Conservation (phyloP, 2,888 invertebrate species). For the Acronicta aceris region DNA sequence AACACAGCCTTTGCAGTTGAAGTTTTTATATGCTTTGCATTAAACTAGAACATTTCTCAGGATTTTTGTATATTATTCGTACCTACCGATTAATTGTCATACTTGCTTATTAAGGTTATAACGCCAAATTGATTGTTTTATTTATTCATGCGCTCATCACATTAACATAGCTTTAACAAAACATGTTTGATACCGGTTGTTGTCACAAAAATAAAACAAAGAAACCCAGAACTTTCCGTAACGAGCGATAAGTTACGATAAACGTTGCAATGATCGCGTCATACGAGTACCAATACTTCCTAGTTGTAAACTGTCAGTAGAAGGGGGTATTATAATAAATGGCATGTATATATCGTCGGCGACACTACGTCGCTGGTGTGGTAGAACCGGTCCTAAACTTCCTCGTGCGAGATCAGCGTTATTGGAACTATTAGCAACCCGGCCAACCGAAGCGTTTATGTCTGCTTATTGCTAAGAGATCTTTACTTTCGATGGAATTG, state of each 20-base stretch:
- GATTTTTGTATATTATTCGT: constrained; percentile 33
- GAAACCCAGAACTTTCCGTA: constrained; percentile 61
- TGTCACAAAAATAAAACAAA: constrained; percentile 56
- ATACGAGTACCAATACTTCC: constrained; percentile 70
- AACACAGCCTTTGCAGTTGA: constrained; percentile 53
- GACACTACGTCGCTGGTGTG: constrained; percentile 70
- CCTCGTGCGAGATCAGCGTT: constrained; percentile 79
- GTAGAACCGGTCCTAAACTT: constrained; percentile 79
- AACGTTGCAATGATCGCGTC: constrained; percentile 68
- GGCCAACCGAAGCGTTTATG: constrained; percentile 55
- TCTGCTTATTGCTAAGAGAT: constrained; percentile 47
- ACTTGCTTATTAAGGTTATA: constrained; percentile 22
- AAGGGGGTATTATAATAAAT: constrained; percentile 81
- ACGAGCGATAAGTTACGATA: constrained; percentile 63
- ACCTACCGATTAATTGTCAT: constrained; percentile 11
- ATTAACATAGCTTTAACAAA: constrained; percentile 45
- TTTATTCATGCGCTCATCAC: constrained; percentile 40
- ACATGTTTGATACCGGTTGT: constrained; percentile 47
- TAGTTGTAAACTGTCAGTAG: constrained; percentile 73
- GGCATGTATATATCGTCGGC: constrained; percentile 74
- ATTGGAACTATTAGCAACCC: constrained; percentile 75
- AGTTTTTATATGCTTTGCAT: constrained; percentile 35
- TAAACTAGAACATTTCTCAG: constrained; percentile 22
- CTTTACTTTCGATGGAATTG: constrained; percentile 49
- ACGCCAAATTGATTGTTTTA: constrained; percentile 46